These are phyloP conservation scores for Zhuqinia jingwanae DNA, from an alignment of 2,888 invertebrate genomes.

Conservation along the genomic window DNA sequence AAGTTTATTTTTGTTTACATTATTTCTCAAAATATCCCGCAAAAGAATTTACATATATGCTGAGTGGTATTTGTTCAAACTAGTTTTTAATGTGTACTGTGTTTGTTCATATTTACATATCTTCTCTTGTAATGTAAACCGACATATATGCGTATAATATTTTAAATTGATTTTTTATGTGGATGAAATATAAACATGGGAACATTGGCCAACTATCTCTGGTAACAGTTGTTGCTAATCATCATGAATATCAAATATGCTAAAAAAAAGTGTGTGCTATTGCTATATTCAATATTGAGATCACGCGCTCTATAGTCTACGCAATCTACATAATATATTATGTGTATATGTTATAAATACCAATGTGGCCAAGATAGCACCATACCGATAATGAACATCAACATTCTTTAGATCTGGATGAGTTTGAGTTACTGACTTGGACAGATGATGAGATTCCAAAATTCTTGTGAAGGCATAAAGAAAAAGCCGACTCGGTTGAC, in stretches of 20 bases:
- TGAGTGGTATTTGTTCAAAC: background rate
- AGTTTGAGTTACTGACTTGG: constrained; percentile 1
- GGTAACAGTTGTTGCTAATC: too few species aligned
- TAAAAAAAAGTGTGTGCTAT: too few species aligned
- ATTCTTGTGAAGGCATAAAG: constrained; percentile 58
- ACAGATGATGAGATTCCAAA: constrained; percentile 43
- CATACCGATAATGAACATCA: too few species aligned
- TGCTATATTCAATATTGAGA: too few species aligned
- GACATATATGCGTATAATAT: constrained; percentile 3
- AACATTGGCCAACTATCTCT: background rate
- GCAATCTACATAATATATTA: too few species aligned
- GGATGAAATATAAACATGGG: background rate
- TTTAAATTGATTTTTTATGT: background rate
- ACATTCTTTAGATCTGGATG: constrained; percentile 47
- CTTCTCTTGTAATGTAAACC: background rate
- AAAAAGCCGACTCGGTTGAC: constrained; percentile 58
- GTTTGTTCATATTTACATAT: background rate
- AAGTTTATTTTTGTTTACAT: background rate
- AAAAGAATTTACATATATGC: background rate
- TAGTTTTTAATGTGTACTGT: too few species aligned
- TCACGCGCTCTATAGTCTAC: too few species aligned
- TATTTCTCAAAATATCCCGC: too few species aligned
- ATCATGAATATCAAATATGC: too few species aligned
- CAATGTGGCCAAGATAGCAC: too few species aligned
- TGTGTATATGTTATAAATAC: too few species aligned